Conservation (phyloP, 2,888 invertebrate species). For the Protodeltote pygarga region DNA sequence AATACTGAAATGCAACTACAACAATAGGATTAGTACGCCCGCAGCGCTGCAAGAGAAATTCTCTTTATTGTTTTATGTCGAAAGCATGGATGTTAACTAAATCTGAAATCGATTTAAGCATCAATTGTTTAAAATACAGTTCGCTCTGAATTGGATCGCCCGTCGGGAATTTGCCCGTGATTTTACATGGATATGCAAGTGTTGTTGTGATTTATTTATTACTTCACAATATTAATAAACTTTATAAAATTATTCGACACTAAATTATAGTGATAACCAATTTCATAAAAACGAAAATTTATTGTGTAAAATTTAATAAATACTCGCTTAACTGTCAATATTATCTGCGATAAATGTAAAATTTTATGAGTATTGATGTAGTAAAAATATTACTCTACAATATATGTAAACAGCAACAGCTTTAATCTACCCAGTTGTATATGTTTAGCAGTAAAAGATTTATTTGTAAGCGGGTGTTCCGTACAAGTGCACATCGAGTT, state of each 20-base stretch:
- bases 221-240: too few relatives aligned
- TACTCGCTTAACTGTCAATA: too few relatives aligned
- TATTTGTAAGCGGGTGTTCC: constrained; percentile 78
- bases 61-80: constrained; percentile 21
- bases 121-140: constrained; percentile 8
- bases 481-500: constrained; percentile 84
- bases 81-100: constrained; percentile 20
- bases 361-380: neutral
- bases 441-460: constrained; percentile 67
- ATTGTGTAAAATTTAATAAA: too few relatives aligned
- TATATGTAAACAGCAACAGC: constrained; percentile 23
- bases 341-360: too few relatives aligned
- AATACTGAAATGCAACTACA: constrained; percentile 50
- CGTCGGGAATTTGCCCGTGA: neutral
- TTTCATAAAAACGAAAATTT: too few relatives aligned
- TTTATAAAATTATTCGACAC: too few relatives aligned
- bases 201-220: neutral
- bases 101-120: constrained; percentile 14
- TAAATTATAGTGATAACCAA: too few relatives aligned
- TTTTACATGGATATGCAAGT: neutral
- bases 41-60: constrained; percentile 15
- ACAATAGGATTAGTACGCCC: constrained; percentile 41
- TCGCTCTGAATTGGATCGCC: neutral
- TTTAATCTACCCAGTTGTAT: constrained; percentile 35
- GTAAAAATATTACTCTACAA: neutral